Conservation (phyloP, 2,888 invertebrate species). For the Ethmia dodecea region DNA sequence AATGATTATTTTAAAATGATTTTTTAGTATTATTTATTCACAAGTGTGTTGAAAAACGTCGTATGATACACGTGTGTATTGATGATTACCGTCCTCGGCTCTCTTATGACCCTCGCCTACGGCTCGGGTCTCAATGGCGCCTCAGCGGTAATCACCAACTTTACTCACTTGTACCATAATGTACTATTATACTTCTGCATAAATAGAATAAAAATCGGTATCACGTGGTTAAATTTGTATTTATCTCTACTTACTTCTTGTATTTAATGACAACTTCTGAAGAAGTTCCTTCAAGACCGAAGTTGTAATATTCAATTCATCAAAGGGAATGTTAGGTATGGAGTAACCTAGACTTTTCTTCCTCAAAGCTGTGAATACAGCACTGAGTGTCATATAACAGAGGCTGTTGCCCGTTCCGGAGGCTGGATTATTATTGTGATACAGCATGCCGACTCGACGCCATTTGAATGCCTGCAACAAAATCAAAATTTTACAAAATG, state of each 20-base stretch:
- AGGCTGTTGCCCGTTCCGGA: slow-evolving; percentile 84
- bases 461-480: slow-evolving; percentile 83
- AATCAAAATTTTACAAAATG: neutral
- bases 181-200: no score
- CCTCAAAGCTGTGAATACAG: slow-evolving; percentile 76
- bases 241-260: slow-evolving; percentile 81
- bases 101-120: no score
- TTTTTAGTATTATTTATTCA: no score
- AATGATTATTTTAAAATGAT: no score
- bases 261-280: slow-evolving; percentile 76
- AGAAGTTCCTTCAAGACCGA: slow-evolving; percentile 78
- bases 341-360: slow-evolving; percentile 66
- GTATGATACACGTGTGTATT: no score
- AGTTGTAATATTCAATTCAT: slow-evolving; percentile 76
- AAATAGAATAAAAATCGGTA: no score
- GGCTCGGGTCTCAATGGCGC: no score
- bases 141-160: no score
- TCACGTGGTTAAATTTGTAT: no score
- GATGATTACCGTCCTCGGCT: no score
- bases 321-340: slow-evolving; percentile 78
- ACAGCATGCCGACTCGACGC: slow-evolving; percentile 83
- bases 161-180: no score
- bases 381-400: slow-evolving; percentile 86
- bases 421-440: slow-evolving; percentile 81
- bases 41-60: no score